Conservation (phyloP, 2,888 invertebrate genomes). For the Toxonevra muliebris region DNA sequence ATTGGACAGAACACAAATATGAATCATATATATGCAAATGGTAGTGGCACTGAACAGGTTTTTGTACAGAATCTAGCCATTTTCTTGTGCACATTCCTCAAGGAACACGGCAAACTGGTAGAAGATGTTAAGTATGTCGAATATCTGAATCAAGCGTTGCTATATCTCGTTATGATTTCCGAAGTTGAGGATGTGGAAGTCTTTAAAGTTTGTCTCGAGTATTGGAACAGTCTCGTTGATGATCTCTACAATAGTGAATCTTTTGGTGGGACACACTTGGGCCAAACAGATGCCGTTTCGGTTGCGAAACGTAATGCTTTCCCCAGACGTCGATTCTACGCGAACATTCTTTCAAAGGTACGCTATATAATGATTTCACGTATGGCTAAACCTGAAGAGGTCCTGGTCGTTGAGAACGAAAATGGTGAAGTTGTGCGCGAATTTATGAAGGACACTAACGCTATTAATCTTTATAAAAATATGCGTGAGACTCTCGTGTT, state of each 20-base stretch:
- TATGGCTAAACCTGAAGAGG: slow-evolving; percentile 99
- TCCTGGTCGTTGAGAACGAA: slow-evolving; percentile 99
- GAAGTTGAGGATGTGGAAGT: slow-evolving; percentile 99
- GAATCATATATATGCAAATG: slow-evolving; percentile 90
- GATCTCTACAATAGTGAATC: slow-evolving; percentile 92
- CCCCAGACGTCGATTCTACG: slow-evolving; percentile 78
- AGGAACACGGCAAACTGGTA: slow-evolving; percentile 91
- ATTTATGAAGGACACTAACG: slow-evolving; percentile 99
- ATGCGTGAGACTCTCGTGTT: slow-evolving; percentile 99
- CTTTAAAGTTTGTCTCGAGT: slow-evolving; percentile 99
- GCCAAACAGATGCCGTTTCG: slow-evolving; percentile 51
- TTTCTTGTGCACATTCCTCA: slow-evolving; percentile 95
- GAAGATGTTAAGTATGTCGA: slow-evolving; percentile 83
- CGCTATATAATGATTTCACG: slow-evolving; percentile 98
- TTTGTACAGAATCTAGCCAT: slow-evolving; percentile 98
- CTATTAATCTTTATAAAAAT: slow-evolving; percentile 98
- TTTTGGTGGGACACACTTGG: slow-evolving; percentile 65
- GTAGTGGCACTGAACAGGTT: slow-evolving; percentile 96
- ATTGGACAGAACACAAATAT: slow-evolving; percentile 92
- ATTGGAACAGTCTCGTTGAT: slow-evolving; percentile 94
- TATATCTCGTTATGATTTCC: slow-evolving; percentile 90
- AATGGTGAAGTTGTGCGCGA: slow-evolving; percentile 99
- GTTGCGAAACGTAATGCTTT: slow-evolving; percentile 55
- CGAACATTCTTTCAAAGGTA: slow-evolving; percentile 84
- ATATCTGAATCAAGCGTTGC: slow-evolving; percentile 82